Evolutionary conservation across 2,888 invertebrate genomes (phyloP).

Genomic region (Folsomia candida): DNA sequence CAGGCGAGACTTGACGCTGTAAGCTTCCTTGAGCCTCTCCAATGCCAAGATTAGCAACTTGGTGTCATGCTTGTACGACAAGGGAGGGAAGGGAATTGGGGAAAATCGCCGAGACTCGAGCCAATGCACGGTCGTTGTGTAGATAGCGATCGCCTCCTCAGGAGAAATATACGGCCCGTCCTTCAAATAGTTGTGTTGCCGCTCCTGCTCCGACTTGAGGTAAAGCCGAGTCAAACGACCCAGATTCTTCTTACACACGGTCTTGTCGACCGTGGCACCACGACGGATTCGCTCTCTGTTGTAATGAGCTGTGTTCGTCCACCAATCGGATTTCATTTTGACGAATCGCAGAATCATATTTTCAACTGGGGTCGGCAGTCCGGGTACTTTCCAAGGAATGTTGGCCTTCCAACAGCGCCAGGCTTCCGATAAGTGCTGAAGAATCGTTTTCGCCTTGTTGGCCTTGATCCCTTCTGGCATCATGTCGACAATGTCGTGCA

Average conservation of each 20-base stretch:
- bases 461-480: constrained; percentile 99
- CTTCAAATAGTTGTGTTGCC: constrained; percentile 98
- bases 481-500: constrained; percentile 99
- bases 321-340: constrained; percentile 99
- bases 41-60: constrained; percentile 94
- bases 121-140: constrained; percentile 99
- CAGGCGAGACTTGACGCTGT: constrained; percentile 92
- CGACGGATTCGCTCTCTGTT: constrained; percentile 96
- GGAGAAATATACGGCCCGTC: constrained; percentile 99
- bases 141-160: constrained; percentile 99
- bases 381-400: constrained; percentile 99
- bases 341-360: constrained; percentile 99
- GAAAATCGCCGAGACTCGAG: constrained; percentile 96
- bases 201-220: constrained; percentile 94
- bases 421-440: constrained; percentile 98
- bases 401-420: constrained; percentile 99
- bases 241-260: constrained; percentile 99
- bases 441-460: constrained; percentile 96
- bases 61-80: constrained; percentile 99
- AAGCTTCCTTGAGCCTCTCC: constrained; percentile 94
- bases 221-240: constrained; percentile 95
- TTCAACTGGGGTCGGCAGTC: constrained; percentile 97
- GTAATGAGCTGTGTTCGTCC: constrained; percentile 99
- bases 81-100: constrained; percentile 97
- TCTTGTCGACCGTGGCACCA: constrained; percentile 99